Evolutionary conservation across 2,888 invertebrate species (phyloP), one percentile per base, ranked within the genome.

Genomic region (Drosophila barbarae): DNA sequence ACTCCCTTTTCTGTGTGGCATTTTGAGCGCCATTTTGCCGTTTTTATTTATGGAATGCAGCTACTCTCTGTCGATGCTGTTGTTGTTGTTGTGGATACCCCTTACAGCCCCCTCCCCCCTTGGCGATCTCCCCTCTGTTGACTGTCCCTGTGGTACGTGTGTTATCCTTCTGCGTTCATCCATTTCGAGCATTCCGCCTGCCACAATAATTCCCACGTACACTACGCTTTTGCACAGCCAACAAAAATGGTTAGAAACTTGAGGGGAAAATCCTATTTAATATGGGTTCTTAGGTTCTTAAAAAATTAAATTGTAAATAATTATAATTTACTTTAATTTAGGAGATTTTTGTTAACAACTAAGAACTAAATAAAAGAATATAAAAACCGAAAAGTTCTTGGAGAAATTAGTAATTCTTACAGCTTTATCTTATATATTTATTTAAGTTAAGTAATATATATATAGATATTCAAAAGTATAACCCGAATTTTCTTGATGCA

Each of bases 31-130:
- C 84, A 84, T 85, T 84, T 84, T 77, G 80, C 71, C 81, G 69
- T 76, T 74, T 79, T 78, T 75, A 76, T 76, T 85, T 83, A 83
- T 83, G 80, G 74, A 81, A 84, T 84, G 80, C 80, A 80, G 80
- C 84, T 72, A 81, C 79, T 79, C 72, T 66, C 68, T 67, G 76
- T 46, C 69, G 58, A 26, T 35, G 53, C 35, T 36, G 23, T 47
- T 38, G 39, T 15, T 38, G 39, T 15, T 30, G n/a, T 34, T n/a
- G 44, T 28, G 15, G 18, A 8, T 30, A 4, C 15, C 26, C 41
- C 49, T 41, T 41, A 23, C 41, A 23, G 1, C 54, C 42, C 21
- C 26, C 32, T n/a, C 9, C n/a, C 18, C 32, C 21, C 2, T 21
- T 2, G 21, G 21, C 21, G 21, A 21, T 21, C 21, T 13, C 26